Base-by-base conservation (phyloP, 2,113 vertebrate species). In the Motacilla tschutschensis region DNA sequence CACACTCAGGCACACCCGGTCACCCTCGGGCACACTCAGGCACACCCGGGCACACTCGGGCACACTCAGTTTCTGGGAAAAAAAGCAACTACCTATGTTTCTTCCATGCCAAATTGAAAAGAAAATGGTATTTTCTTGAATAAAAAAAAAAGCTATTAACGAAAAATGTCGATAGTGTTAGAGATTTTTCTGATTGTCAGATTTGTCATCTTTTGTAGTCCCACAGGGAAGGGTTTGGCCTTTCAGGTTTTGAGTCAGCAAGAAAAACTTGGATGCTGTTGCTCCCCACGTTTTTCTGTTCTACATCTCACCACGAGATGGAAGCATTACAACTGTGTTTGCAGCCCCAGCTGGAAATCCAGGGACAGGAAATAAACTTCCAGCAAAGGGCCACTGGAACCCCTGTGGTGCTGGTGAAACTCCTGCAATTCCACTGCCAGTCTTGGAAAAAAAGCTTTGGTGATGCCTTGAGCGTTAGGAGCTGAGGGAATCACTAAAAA, bases 271-370 rank as follows among this genome's bases (percentile, higher is more conserved):
- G 31, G 16, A 5, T 8, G 6, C 29, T 46, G 29, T 21, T 31
- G 5, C 12, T 20, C 36, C 40, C 5, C 22, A 2, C 11, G 5
- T 17, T 83, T 55, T 47, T 58, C 88, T 89, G 3, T 96, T 95
- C 94, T 89, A 33, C 67, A 5, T 96, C 82, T 94, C 46, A 55
- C 95, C 96, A 97, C 96, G 84, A 96, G 97, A 85, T 97, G 97
- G 96, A 89, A 84, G 89, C 71, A 89, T 95, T 87, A 94, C 87
- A 96, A 95, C 89, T 96, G 66, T 24, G 31, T 95, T 96, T 60
- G 85, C 74, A 83, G 71, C 60, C 6, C 20, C 50, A 12, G 0
- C 55, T 64, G 57, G 60, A 33, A 90, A 57, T 17, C 14, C 10
- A 53, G 62, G 41, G 17, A 9, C 8, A 8, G 3, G 28, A 60